Evolutionary conservation across 2,797 vertebrate species (phyloP), one percentile per base, ranked within the genome.

Genomic region (Pseudochirops cupreus): DNA sequence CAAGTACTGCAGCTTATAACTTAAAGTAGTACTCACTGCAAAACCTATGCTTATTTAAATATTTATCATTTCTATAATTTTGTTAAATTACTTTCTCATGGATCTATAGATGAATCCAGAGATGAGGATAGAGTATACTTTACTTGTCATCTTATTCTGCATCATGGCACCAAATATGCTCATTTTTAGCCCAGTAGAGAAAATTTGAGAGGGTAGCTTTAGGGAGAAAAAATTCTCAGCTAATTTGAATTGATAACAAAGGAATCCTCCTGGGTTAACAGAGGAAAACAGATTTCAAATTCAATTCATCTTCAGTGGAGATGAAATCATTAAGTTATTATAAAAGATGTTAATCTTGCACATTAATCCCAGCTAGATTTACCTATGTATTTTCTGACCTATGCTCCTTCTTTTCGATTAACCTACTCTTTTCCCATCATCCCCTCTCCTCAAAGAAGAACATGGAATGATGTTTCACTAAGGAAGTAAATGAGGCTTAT

Each of bases 1-100:
- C 13, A 94, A 92, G 53, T 95, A 94, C 95, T 94, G 90, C 97
- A 46, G 95, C 95, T 95, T 53, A 62, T 98, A 97, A 95, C 97
- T 97, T 95, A 54, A 98, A 96, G 95, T 82, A 82, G 11, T n/a
- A 53, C 28, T 92, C 94, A 14, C 96, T 95, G 74, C 53, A 94
- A 96, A 96, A 92, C 93, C 53, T 87, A 53, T 91, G 53, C 93
- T 96, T 97, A 94, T 91, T 96, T 91, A n/a, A 62, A 94, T 52
- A 91, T 94, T 82, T 26, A 46, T 94, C 93, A 96, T 96, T 97
- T 97, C 95, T 96, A 56, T 92, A 93, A 39, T 29, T 90, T 28
- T 96, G 1, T 94, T 95, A 95, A 53, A 12, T 93, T 74, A 54
- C 58, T 87, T 96, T 55, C 52, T 95, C 54, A 39, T 90, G 74